These are phyloP conservation scores for Rhyzopertha dominica DNA, from an alignment of 1,140 invertebrate species.

Conservation along the genomic window DNA sequence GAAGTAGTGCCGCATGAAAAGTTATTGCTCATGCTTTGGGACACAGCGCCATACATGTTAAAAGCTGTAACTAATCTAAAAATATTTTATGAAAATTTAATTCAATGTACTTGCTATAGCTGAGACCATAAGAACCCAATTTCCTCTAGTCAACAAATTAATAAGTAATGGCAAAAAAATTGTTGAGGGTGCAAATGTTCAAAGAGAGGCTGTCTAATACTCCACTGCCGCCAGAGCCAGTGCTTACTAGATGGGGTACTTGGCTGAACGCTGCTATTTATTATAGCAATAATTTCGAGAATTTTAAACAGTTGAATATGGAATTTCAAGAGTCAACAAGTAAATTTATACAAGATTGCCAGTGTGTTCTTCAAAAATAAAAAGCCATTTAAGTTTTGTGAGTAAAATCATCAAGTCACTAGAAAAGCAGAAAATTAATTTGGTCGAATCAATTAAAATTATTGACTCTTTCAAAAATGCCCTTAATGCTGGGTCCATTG, in stretches of 20 bases:
- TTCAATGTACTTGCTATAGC: slow-evolving; percentile 37
- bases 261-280: slow-evolving; percentile 40
- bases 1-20: slow-evolving; percentile 8
- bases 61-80: slow-evolving; percentile 24
- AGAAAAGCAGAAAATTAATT: too few species aligned
- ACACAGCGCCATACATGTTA: slow-evolving; percentile 31
- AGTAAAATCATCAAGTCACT: too few species aligned
- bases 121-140: slow-evolving; percentile 26
- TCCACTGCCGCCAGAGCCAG: slow-evolving; percentile 39
- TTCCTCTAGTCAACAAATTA: slow-evolving; percentile 25
- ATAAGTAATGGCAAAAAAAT: slow-evolving; percentile 29
- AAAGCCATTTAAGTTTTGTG: too few species aligned
- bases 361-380: too few species aligned
- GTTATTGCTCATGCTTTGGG: slow-evolving; percentile 24
- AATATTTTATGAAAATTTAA: slow-evolving; percentile 26
- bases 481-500: too few species aligned
- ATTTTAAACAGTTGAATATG: too few species aligned
- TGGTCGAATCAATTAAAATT: too few species aligned
- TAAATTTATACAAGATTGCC: too few species aligned
- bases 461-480: too few species aligned
- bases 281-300: too few species aligned
- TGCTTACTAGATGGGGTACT: slow-evolving; percentile 41
- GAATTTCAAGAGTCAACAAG: too few species aligned
- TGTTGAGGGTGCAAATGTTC: slow-evolving; percentile 29
- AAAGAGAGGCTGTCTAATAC: slow-evolving; percentile 31